Base-by-base conservation (phyloP, 2,888 invertebrate genomes). In the Drosophila diplacantha region DNA sequence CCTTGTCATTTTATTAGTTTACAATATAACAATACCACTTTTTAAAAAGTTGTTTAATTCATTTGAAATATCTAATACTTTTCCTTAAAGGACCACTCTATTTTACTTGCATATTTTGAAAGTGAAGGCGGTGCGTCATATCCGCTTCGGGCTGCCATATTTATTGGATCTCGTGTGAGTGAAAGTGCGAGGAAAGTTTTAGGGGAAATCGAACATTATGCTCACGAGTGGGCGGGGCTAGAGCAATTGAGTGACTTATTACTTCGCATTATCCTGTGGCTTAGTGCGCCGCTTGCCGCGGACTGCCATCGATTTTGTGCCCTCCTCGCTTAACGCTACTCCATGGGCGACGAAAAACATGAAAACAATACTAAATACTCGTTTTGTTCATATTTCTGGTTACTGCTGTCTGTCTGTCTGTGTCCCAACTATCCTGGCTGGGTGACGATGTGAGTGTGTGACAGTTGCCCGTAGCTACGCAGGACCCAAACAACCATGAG, bases 381-480 rank as follows among this genome's bases (percentile, higher is more conserved):
- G 11, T 24, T 41, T 41, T 70, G 63, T 63, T 52, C 41, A 52
- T 47, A 57, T 50, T 61, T 55, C 39, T 51, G 32, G 61, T 24
- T 72, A 47, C 31, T 37, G 9, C 5, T 37, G 38, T 38, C 39
- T 65, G 59, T 68, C 61, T 44, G 53, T 32, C 20, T 61, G 26
- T 41, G 39, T 54, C 16, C 52, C 53, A 35, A 38, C 35, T 50
- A 12, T 46, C n/a, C 34, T 56, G 38, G 41, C 20, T 41, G 51
- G 29, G 20, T 37, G 50, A 26, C 18, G 11, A 29, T 41, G 41
- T 41, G 24, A 29, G 26, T 51, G 20, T 29, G 37, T 58, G 51
- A 67, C 62, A 67, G 78, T 79, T 79, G 81, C 81, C 84, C 81
- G 38, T 82, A 46, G 84, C 74, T 72, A 78, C 78, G 38, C 39